phyloP scores from a whole-genome alignment of 2,888 invertebrate species.

The Stegana nigrithorax region DNA sequence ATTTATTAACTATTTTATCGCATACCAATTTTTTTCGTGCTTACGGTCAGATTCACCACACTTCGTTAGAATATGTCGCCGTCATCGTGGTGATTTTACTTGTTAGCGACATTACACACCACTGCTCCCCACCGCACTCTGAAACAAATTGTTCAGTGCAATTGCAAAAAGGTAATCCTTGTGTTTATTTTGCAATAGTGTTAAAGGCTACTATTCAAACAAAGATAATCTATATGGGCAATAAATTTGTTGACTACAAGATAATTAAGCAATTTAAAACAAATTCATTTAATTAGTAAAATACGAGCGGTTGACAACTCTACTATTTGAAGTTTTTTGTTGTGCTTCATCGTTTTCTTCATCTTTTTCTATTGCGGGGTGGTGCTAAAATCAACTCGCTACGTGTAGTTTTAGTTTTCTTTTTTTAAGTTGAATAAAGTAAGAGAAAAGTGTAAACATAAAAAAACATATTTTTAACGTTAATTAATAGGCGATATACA shows the following conservation, averaged over 20 bases:
- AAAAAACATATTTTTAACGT: slow-evolving; percentile 3
- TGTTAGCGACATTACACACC: no score
- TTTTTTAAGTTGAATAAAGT: slow-evolving; percentile 9
- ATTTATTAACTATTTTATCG: neutral
- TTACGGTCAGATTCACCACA: slow-evolving; percentile 22
- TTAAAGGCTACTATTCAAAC: neutral
- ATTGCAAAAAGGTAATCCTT: neutral
- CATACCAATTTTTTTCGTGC: neutral
- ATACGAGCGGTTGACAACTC: slow-evolving; percentile 1
- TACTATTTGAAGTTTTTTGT: slow-evolving; percentile 30
- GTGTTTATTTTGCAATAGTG: neutral
- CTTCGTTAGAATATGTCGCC: slow-evolving; percentile 52
- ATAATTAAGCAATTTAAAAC: neutral
- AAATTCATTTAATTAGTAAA: no score
- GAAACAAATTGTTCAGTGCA: no score
- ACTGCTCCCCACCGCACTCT: neutral
- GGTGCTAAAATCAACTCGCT: slow-evolving; percentile 55
- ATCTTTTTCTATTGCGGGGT: slow-evolving; percentile 42
- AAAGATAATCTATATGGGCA: neutral
- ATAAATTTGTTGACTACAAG: neutral
- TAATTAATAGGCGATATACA: neutral
- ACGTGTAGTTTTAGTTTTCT: slow-evolving; percentile 55
- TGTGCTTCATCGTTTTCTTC: slow-evolving; percentile 24
- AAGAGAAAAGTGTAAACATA: slow-evolving; percentile 15
- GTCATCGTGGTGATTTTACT: slow-evolving; percentile 39